Percentiles rank a stretch among this genome's conserved stretches.
Evolutionary conservation across 2,113 vertebrate genomes (phyloP).

Genomic region (Oplegnathus fasciatus): DNA sequence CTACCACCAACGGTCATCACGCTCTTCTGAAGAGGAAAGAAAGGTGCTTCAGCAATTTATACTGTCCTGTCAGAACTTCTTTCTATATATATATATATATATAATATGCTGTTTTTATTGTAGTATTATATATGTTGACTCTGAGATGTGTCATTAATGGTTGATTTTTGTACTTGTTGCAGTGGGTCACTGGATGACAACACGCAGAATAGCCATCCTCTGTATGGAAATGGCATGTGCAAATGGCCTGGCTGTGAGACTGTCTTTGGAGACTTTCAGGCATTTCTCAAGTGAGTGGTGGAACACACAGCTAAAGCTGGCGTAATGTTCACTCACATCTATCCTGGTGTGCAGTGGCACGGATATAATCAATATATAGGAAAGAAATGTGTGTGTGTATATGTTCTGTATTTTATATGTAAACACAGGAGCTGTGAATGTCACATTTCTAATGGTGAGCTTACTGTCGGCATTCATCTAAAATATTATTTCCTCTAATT

Average conservation of each 20-base stretch:
- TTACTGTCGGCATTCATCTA: background rate
- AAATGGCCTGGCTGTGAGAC: conserved; percentile 99
- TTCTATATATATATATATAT: background rate
- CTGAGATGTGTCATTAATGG: background rate
- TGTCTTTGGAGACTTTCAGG: conserved; percentile 95
- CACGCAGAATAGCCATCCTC: conserved; percentile 88
- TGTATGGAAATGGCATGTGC: conserved; percentile 98
- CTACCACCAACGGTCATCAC: conserved; percentile 77
- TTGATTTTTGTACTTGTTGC: conserved; percentile 18
- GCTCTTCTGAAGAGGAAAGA: conserved; percentile 76
- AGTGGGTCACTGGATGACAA: conserved; percentile 91
- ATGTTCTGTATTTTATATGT: background rate
- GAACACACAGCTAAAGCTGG: background rate
- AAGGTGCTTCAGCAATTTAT: conserved; percentile 63
- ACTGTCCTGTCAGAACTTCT: background rate
- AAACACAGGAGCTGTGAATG: background rate
- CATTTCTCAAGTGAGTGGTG: conserved; percentile 95
- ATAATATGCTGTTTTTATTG: conserved; percentile 13
- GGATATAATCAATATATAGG: background rate
- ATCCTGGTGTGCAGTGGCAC: background rate
- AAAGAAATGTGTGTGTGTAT: background rate
- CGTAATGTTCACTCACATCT: background rate
- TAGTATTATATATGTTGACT: background rate
- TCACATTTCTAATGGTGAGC: background rate
- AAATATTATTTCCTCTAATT: background rate